phyloP scores from a whole-genome alignment of 2,797 vertebrate species.

The Muraenolepis orangiensis region DNA sequence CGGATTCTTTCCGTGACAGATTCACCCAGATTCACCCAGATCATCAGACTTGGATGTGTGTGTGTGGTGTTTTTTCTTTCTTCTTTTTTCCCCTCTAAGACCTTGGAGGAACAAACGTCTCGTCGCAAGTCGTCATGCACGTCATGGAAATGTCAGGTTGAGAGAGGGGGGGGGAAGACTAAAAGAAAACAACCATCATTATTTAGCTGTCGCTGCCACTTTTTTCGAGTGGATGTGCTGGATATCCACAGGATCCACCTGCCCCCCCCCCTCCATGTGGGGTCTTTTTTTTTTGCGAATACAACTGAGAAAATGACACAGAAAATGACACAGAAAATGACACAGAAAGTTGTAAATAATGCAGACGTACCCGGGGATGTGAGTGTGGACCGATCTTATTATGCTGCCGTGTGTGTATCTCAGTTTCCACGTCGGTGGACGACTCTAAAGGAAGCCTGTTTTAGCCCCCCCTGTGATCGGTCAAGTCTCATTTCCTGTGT shows the following conservation, averaged over 20 bases:
- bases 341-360: slow-evolving; percentile 11
- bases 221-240: slow-evolving; percentile 15
- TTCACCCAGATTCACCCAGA: slow-evolving; percentile 32
- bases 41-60: slow-evolving; percentile 27
- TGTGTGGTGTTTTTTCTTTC: too few relatives aligned
- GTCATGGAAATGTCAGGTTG: slow-evolving; percentile 44
- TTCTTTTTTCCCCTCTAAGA: slow-evolving; percentile 17
- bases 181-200: slow-evolving; percentile 28
- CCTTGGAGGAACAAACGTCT: slow-evolving; percentile 39
- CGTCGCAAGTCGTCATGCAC: slow-evolving; percentile 38
- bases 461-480: too few relatives aligned
- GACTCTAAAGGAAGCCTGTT: too few relatives aligned
- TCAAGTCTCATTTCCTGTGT: too few relatives aligned
- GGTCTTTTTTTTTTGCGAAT: slow-evolving; percentile 25
- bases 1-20: slow-evolving; percentile 36
- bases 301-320: slow-evolving; percentile 20
- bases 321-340: slow-evolving; percentile 24
- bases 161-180: too few relatives aligned
- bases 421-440: slow-evolving; percentile 10
- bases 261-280: slow-evolving; percentile 12
- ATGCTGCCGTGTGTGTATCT: slow-evolving; percentile 15
- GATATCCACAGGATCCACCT: slow-evolving; percentile 10
- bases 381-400: slow-evolving; percentile 17
- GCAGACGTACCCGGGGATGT: slow-evolving; percentile 17
- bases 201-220: slow-evolving; percentile 26